Evolutionary conservation across 1,140 invertebrate species (phyloP), one percentile per base, ranked within the genome.

Genomic region (Hirudo medicinalis): DNA sequence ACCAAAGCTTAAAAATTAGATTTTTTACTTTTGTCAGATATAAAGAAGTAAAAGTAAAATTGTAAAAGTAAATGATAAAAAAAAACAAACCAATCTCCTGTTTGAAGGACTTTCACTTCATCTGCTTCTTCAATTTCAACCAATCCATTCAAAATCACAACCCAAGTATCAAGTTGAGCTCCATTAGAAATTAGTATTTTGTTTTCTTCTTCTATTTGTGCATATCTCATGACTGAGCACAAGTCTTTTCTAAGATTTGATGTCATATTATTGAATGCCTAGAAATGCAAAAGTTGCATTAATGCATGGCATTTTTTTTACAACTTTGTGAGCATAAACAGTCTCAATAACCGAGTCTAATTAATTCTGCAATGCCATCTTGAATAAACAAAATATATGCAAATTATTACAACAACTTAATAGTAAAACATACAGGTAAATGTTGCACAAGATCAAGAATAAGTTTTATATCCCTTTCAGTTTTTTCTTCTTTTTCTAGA

Each of bases 151-250:
- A 99, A 93, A 29, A 99, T 88, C 36, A 99, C 95, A 73, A 91
- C 94, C 96, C 96, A 99, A n/a, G 95, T 97, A 82, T 99, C 96
- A 74, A 99, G 85, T 84, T 97, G 92, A 82, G 99, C 95, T 15
- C 92, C 92, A 84, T 99, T 90, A 77, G 93, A 93, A 87, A 99
- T 91, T 4, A 99, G 94, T 71, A 95, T 86, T 40, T 94, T 97
- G 11, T 91, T 92, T n/a, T 92, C 90, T 76, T 94, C 93, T 79
- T 97, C 92, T 19, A 99, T 94, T 0, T 97, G 92, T 2, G 94
- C 96, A 83, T 97, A 97, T 55, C 81, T 78, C 80, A 82, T 82
- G 57, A 82, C 81, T 15, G 78, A 79, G 82, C 94, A 98, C 49
- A 99, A 84, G 49, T 92, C 92, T 76, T 91, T 86, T 73, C 94